Conservation (phyloP, 2,797 vertebrate genomes). For the Myripristis jacobus region DNA sequence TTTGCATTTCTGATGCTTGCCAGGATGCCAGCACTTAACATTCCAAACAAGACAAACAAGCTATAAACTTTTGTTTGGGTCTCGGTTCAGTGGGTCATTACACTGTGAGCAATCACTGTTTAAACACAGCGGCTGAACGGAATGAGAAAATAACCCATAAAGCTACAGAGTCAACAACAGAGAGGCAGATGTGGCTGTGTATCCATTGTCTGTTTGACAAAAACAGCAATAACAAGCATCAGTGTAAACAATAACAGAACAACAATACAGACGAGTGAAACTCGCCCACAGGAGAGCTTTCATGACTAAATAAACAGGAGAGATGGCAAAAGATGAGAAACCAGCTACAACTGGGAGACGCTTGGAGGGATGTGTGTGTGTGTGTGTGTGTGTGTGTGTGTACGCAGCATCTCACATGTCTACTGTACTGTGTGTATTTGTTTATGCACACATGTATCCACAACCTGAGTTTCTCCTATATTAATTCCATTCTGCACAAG, state of each 20-base stretch:
- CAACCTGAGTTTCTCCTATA: not conserved
- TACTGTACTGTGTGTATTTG: not conserved
- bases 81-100: conserved; percentile 45
- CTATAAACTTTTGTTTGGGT: conserved; percentile 24
- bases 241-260: conserved; percentile 44
- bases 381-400: conserved; percentile 11
- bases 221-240: conserved; percentile 47
- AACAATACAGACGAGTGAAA: conserved; percentile 6
- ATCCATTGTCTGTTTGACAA: conserved; percentile 34
- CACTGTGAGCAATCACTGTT: not conserved
- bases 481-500: no score
- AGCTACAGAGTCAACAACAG: conserved; percentile 25
- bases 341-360: not conserved
- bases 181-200: conserved; percentile 45
- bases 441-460: not conserved
- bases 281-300: conserved; percentile 15
- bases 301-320: conserved; percentile 35
- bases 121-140: conserved; percentile 29
- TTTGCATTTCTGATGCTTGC: conserved; percentile 13
- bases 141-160: conserved; percentile 23
- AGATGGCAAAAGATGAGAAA: conserved; percentile 8
- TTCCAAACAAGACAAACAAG: conserved; percentile 34
- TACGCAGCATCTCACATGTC: not conserved
- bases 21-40: conserved; percentile 9
- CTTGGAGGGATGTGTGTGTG: no score